Conservation (phyloP, 1,140 invertebrate species). For the Euschistus heros region DNA sequence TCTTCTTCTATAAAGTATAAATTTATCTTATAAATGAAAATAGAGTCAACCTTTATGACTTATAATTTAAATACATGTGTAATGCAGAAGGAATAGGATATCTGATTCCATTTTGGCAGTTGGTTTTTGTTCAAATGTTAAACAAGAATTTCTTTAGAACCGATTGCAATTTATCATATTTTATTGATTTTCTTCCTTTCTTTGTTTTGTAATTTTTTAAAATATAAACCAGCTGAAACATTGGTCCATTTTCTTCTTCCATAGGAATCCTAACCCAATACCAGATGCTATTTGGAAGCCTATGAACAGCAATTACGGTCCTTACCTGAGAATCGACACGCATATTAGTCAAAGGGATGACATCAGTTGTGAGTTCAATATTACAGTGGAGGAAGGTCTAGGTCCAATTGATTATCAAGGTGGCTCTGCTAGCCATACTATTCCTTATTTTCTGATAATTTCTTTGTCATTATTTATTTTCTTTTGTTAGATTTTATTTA, state of each 20-base stretch:
- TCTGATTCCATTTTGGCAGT: too few relatives aligned
- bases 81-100: too few relatives aligned
- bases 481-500: too few relatives aligned
- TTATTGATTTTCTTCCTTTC: too few relatives aligned
- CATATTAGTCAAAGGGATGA: not conserved
- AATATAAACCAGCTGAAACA: too few relatives aligned
- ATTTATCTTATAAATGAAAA: too few relatives aligned
- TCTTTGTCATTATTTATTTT: not conserved
- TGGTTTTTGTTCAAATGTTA: not conserved
- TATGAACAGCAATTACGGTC: constrained; percentile 27
- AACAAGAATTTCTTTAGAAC: not conserved
- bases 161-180: not conserved
- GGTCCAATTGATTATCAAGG: not conserved
- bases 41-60: too few relatives aligned
- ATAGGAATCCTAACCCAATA: constrained; percentile 12
- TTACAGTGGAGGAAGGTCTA: not conserved
- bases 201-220: too few relatives aligned
- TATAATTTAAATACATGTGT: too few relatives aligned
- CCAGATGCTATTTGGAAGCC: constrained; percentile 23
- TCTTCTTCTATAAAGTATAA: too few relatives aligned
- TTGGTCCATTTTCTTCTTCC: not conserved
- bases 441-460: not conserved
- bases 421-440: not conserved
- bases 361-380: not conserved
- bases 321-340: constrained; percentile 28